These are phyloP conservation scores for Drosophila saltans DNA, from an alignment of 1,140 invertebrate genomes.

Conservation along the genomic window DNA sequence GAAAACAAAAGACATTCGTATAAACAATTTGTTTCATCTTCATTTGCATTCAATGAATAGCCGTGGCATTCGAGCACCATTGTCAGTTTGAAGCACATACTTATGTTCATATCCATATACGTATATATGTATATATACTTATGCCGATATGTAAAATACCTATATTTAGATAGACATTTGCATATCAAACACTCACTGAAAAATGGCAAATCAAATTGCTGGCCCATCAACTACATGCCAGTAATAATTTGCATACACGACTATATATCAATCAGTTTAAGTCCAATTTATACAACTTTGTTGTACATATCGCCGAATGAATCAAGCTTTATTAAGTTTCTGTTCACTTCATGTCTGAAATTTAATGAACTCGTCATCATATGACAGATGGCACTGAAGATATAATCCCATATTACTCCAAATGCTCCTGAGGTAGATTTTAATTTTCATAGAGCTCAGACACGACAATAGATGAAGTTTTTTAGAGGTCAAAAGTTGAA, in stretches of 20 bases:
- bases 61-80: slow-evolving; percentile 48
- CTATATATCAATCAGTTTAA: slow-evolving; percentile 58
- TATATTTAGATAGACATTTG: slow-evolving; percentile 13
- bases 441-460: neutral
- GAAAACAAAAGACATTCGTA: slow-evolving; percentile 55
- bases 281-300: slow-evolving; percentile 38
- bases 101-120: slow-evolving; percentile 53
- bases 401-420: neutral
- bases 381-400: neutral
- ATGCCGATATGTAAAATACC: slow-evolving; percentile 6
- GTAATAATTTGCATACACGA: slow-evolving; percentile 67
- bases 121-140: neutral
- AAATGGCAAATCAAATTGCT: slow-evolving; percentile 76
- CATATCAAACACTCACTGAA: slow-evolving; percentile 49
- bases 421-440: neutral
- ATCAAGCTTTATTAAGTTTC: slow-evolving; percentile 35
- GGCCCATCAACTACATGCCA: slow-evolving; percentile 28
- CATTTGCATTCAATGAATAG: slow-evolving; percentile 74
- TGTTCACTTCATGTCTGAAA: neutral
- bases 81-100: slow-evolving; percentile 51
- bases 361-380: slow-evolving; percentile 2
- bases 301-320: slow-evolving; percentile 32
- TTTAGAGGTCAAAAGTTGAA: neutral
- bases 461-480: neutral
- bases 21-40: slow-evolving; percentile 67